Percentiles rank a stretch among this genome's conserved stretches.
These are phyloP conservation scores for Penaeus japonicus DNA, from an alignment of 1,140 invertebrate species.

Conservation along the genomic window DNA sequence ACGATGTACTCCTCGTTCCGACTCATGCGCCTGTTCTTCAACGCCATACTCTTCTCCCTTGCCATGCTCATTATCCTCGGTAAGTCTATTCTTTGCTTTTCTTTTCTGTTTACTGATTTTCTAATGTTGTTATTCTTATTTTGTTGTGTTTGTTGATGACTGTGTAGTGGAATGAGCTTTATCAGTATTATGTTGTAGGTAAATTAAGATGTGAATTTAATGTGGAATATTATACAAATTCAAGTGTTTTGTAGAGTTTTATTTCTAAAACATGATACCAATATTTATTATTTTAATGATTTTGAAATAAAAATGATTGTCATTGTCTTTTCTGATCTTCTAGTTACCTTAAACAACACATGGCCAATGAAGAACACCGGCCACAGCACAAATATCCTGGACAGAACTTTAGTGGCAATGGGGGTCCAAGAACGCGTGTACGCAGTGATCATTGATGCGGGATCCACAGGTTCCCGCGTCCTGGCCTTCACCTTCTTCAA, in stretches of 20 bases:
- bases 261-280: too few relatives aligned
- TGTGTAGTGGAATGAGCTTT: too few relatives aligned
- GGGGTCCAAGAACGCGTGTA: conserved; percentile 79
- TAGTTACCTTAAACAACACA: conserved; percentile 58
- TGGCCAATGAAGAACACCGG: conserved; percentile 52
- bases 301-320: not conserved
- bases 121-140: too few relatives aligned
- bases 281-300: too few relatives aligned
- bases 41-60: conserved; percentile 14
- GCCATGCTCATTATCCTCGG: conserved; percentile 28
- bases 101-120: too few relatives aligned
- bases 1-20: not conserved
- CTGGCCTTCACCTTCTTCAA: conserved; percentile 88
- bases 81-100: not conserved
- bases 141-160: too few relatives aligned
- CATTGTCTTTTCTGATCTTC: not conserved
- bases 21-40: conserved; percentile 28
- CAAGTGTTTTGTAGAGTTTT: too few relatives aligned
- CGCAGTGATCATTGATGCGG: conserved; percentile 95
- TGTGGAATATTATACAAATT: too few relatives aligned
- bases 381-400: conserved; percentile 62
- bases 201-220: too few relatives aligned
- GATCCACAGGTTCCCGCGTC: conserved; percentile 92
- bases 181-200: too few relatives aligned
- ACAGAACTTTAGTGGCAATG: conserved; percentile 72